Base-by-base conservation (phyloP, 1,140 invertebrate genomes). In the Tenebrio molitor region DNA sequence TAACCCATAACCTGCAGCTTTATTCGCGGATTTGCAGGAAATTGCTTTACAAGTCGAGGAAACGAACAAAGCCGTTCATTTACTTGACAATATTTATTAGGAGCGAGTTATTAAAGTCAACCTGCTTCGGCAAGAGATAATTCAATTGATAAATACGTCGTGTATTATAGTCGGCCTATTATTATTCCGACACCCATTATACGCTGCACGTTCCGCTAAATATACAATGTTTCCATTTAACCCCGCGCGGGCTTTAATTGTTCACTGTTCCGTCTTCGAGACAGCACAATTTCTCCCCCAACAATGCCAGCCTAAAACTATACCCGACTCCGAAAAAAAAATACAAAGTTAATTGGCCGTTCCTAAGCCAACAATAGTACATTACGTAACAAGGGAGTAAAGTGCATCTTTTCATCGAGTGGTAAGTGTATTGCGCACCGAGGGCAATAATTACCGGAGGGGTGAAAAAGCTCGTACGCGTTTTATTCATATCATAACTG, bases 51-150 rank as follows among this genome's bases (percentile, higher is more conserved):
- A 29, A 58, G 50, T 58, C 15, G 10, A 29, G 50, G 50, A 58
- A 58, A 58, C 15, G 50, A 58, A 29, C 50, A 58, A 58, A 58
- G 50, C 50, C 50, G 23, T 58, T 58, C 50, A 58, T 58, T 58
- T 58, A 58, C 23, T 21, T 58, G 50, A 58, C 23, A 58, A 58
- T 58, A 58, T 58, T 58, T 58, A 58, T 58, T 23, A 58, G 23
- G 10, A 29, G 50, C 50, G n/a, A 58, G 50, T 58, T 58, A 58
- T 58, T 58, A 58, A 33, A 58, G 50, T 58, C 50, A 58, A 58
- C 50, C 50, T 58, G 50, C 19, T 58, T 58, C 15, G 50, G 50
- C 16, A 58, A 29, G 23, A 58, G 50, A 58, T 58, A 58, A 58
- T 58, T 58, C 50, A 58, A 58, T 58, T 58, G 50, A 58, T 58